Conservation (phyloP, 2,888 invertebrate genomes). For the Lepeophtheirus nordmannii region DNA sequence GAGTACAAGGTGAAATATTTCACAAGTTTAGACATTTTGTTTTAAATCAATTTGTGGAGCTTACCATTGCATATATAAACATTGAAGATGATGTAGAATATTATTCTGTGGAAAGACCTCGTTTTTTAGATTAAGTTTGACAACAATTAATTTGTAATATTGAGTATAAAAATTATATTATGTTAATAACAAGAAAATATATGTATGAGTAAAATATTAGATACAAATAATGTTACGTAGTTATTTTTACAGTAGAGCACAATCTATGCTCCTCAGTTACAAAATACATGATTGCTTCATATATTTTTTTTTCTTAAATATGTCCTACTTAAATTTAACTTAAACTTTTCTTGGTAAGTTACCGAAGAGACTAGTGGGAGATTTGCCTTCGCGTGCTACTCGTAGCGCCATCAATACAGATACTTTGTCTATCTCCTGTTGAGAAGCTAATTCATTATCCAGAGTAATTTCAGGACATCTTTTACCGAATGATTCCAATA, state of each 20-base stretch:
- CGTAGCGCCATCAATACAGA: constrained; percentile 22
- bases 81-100: not conserved
- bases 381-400: constrained; percentile 21
- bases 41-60: not conserved
- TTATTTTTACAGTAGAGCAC: not conserved
- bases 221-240: not conserved
- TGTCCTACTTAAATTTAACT: not conserved
- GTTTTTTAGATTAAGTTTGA: not conserved
- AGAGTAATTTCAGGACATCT: constrained; percentile 66
- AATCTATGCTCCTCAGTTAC: too few relatives aligned
- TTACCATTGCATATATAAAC: not conserved
- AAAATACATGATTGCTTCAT: too few relatives aligned
- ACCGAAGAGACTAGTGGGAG: constrained; percentile 22
- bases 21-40: not conserved
- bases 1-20: not conserved
- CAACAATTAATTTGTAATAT: not conserved
- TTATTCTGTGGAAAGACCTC: not conserved
- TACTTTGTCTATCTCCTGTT: constrained; percentile 70
- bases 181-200: constrained; percentile 2
- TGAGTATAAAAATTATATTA: not conserved
- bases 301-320: too few relatives aligned
- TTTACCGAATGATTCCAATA: constrained; percentile 68
- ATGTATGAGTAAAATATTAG: not conserved
- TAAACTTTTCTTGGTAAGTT: constrained; percentile 20
- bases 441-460: constrained; percentile 71